These are phyloP conservation scores for Acanthurus tractus DNA, from an alignment of 2,797 vertebrate species.

Conservation along the genomic window DNA sequence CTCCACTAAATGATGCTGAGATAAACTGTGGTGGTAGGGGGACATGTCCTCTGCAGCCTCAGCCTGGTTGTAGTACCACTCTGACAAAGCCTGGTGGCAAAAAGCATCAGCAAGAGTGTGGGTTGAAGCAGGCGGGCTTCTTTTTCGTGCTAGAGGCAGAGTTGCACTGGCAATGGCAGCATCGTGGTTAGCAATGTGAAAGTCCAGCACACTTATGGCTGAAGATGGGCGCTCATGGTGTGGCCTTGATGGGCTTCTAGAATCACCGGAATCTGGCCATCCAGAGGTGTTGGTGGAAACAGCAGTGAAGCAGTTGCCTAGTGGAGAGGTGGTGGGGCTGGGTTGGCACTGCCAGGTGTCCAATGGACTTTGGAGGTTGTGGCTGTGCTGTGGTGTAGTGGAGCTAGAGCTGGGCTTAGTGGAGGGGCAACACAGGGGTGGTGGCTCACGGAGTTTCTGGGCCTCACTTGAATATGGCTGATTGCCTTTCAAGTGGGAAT, in stretches of 20 bases:
- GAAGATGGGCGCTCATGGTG: slow-evolving; percentile 71
- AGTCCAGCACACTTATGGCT: slow-evolving; percentile 77
- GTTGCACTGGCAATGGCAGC: slow-evolving; percentile 84
- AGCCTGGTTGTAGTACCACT: slow-evolving; percentile 93
- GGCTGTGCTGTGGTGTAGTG: slow-evolving; percentile 28
- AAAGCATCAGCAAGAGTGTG: slow-evolving; percentile 77
- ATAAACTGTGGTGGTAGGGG: slow-evolving; percentile 88
- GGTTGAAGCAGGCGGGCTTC: slow-evolving; percentile 58
- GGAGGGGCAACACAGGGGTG: slow-evolving; percentile 86
- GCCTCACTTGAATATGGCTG: slow-evolving; percentile 89
- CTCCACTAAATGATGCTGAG: slow-evolving; percentile 89
- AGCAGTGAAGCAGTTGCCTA: slow-evolving; percentile 71
- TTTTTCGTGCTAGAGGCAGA: slow-evolving; percentile 62
- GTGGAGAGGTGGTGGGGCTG: slow-evolving; percentile 55
- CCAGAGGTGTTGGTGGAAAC: slow-evolving; percentile 49
- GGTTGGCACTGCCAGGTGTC: slow-evolving; percentile 83
- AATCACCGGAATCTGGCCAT: slow-evolving; percentile 54
- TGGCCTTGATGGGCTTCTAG: slow-evolving; percentile 45
- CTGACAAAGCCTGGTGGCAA: slow-evolving; percentile 91
- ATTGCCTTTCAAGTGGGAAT: slow-evolving; percentile 93
- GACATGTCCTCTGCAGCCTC: slow-evolving; percentile 82
- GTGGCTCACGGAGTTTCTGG: slow-evolving; percentile 90
- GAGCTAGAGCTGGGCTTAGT: slow-evolving; percentile 81
- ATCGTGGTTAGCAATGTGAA: slow-evolving; percentile 87
- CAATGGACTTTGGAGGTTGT: slow-evolving; percentile 55